Base-by-base conservation (phyloP, 2,888 invertebrate species). In the Trichogramma dendrolimi region DNA sequence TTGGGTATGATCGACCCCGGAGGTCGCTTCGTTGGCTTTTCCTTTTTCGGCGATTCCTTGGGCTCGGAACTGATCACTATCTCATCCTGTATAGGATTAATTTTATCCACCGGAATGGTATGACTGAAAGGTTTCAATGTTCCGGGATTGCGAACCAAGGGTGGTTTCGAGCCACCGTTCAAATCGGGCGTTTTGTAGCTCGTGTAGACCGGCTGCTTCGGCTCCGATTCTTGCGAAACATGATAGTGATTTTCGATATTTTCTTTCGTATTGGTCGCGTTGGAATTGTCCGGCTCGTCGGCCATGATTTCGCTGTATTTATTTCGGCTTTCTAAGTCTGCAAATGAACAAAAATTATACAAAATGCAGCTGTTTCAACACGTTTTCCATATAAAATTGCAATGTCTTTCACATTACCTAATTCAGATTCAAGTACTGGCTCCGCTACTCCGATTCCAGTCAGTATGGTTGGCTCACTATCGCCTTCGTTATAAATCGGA, bases 31-130 rank as follows among this genome's bases (percentile, higher is more conserved):
- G 4, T 43, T 48, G 48, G 50, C 5, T 49, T 27, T 49, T 43
- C 14, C 39, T 40, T 38, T 8, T 48, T 11, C 52, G 2, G 4
- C 59, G 49, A 6, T 5, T 41, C 27, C 8, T 8, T 38, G 6
- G 5, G 40, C 3, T 27, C 42, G 8, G 7, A 6, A 2, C 6
- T 39, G 6, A 44, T 11, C 4, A 49, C n/a, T 39, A 11, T 55
- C 39, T 54, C 60, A 4, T 68, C 60, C 5, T 73, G 65, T 0
- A 64, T 73, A 1, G 73, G 68, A 4, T 71, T 71, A 38, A 79
- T 76, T 58, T 79, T 79, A 58, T 79, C 79, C 0, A 79, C 75
- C 0, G 79, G 79, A 49, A 79, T 79, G 2, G 78, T 77, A 60
- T 79, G 78, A 41, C 75, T 71, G 55, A 79, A 79, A 0, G 79